Evolutionary conservation across 1,140 invertebrate species (phyloP), one percentile per base, ranked within the genome.

Genomic region (Solenopsis fugax): DNA sequence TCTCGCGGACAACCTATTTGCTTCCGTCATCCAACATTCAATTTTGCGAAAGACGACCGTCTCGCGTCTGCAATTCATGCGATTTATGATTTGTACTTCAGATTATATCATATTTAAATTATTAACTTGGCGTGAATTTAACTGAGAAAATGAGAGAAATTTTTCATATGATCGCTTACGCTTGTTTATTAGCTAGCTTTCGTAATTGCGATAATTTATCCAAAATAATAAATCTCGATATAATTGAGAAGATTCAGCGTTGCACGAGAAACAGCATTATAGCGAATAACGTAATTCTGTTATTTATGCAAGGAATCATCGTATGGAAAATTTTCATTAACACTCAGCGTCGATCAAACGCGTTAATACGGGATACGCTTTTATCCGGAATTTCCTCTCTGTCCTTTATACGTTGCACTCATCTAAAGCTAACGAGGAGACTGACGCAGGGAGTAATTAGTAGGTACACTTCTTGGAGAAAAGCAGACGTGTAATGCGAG

Each of bases 401-500:
- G 41, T 56, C 29, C 54, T 48, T 18, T 60, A 60, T 60, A 75
- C 56, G 13, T 72, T 64, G 77, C 78, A 87, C 76, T 80, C 82
- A 45, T 88, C 89, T 75, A 78, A 80, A 65, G 80, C 87, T 91
- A 91, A 91, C 86, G 89, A 90, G 89, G 80, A 90, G 89, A 89
- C 89, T 90, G 91, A 91, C 90, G 86, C 88, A 62, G 73, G 65
- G 75, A 87, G 62, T 90, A 90, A 90, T 90, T 90, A 90, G 88
- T 90, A 90, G 86, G 80, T 90, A 77, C 86, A 87, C 89, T 89
- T 86, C 89, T 90, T 87, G 73, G 86, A 90, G 86, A 80, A 88
- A 90, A 90, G 75, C 88, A 90, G 88, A 90, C 89, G 86, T 76
- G 89, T 88, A 90, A 90, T 75, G 64, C 69, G 89, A 90, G 89